Percentiles rank a stretch among this genome's conserved stretches.
phyloP scores from a whole-genome alignment of 2,797 vertebrate species.

The Graptemys geographica region DNA sequence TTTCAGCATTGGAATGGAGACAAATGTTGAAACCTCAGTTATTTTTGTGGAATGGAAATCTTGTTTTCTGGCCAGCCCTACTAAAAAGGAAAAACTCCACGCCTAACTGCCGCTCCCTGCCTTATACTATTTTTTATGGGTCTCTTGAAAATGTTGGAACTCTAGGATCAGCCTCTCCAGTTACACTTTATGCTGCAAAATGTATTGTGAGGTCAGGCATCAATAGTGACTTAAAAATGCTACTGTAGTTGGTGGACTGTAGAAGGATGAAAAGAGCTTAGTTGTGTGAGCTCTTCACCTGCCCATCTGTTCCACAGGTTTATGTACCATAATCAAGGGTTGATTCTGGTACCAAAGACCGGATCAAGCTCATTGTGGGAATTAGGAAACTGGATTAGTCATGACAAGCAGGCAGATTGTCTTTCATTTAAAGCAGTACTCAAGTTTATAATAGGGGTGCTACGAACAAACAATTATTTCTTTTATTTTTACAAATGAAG shows the following conservation, averaged over 20 bases:
- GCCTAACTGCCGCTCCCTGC: neutral
- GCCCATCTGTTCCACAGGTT: neutral
- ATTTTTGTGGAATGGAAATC: neutral
- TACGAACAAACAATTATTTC: neutral
- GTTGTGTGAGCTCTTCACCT: rapidly evolving
- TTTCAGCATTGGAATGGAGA: neutral
- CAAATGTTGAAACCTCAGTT: too few species aligned
- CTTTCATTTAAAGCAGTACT: neutral
- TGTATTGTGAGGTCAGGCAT: neutral
- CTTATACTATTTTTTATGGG: neutral
- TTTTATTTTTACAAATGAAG: neutral
- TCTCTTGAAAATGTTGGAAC: neutral
- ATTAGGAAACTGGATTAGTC: neutral
- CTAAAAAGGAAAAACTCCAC: neutral
- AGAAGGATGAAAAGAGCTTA: neutral
- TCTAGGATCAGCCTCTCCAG: neutral
- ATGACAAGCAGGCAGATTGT: neutral
- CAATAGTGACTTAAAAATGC: neutral
- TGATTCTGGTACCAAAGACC: neutral
- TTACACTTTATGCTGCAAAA: neutral
- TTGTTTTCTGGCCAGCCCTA: neutral
- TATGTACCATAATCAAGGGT: neutral
- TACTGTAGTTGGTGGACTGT: neutral
- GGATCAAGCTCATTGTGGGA: neutral
- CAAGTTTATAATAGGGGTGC: neutral